Conservation (phyloP, 2,797 vertebrate species). For the Atherinosoma microstoma region DNA sequence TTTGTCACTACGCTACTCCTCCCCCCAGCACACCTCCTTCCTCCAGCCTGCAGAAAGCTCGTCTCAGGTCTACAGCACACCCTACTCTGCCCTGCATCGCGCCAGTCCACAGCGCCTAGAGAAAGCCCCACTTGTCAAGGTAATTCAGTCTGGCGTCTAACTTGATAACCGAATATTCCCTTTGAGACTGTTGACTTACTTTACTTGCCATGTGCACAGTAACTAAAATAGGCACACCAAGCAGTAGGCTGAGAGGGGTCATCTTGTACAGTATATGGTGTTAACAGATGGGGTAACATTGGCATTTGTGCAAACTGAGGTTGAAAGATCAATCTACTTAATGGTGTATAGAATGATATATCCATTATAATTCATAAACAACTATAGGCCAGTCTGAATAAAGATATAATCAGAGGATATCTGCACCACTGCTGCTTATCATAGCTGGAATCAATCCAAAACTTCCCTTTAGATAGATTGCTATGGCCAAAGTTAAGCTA, state of each 20-base stretch:
- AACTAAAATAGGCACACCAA: constrained; percentile 60
- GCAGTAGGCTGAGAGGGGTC: constrained; percentile 14
- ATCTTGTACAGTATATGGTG: constrained; percentile 22
- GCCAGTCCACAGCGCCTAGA: constrained; percentile 62
- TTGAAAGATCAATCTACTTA: constrained; percentile 51
- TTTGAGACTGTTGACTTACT: constrained; percentile 51
- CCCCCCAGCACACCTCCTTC: constrained; percentile 73
- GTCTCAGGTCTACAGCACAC: constrained; percentile 85
- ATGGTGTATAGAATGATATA: constrained; percentile 28
- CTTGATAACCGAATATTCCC: constrained; percentile 65
- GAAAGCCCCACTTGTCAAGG: constrained; percentile 85
- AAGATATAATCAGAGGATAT: neutral
- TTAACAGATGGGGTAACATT: constrained; percentile 39
- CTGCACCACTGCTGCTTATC: constrained; percentile 18
- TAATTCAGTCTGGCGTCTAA: constrained; percentile 68
- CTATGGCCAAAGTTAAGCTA: neutral
- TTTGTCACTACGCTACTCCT: constrained; percentile 77
- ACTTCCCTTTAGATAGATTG: constrained; percentile 31
- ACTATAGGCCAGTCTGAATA: constrained; percentile 9
- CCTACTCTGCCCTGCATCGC: constrained; percentile 71
- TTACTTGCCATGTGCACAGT: constrained; percentile 57
- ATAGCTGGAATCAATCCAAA: constrained; percentile 20
- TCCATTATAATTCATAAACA: constrained; percentile 33
- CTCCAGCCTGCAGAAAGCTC: constrained; percentile 64
- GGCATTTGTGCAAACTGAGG: constrained; percentile 27